These are phyloP conservation scores for Rattus norvegicus DNA, from an alignment of 2,113 vertebrate species.

Conservation along the genomic window DNA sequence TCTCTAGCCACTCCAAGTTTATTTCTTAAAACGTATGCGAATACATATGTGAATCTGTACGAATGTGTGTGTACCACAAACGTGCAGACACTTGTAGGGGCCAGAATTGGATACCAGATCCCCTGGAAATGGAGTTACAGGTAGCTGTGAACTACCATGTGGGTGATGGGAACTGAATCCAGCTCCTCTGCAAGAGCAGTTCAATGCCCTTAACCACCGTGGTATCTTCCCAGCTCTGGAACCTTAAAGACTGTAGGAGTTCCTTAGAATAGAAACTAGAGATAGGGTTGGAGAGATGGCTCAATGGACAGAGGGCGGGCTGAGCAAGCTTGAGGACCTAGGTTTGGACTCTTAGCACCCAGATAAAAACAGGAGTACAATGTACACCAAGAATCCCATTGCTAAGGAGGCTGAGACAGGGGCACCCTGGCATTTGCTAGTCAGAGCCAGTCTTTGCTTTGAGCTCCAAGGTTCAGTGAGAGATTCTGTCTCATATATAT, in stretches of 20 bases:
- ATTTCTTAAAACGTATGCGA: background rate
- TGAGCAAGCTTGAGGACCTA: background rate
- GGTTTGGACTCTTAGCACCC: background rate
- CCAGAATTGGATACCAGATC: background rate
- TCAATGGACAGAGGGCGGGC: background rate
- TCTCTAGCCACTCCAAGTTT: background rate
- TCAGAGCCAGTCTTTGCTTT: background rate
- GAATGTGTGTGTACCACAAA: background rate
- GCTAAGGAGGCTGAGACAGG: background rate
- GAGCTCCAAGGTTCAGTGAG: background rate
- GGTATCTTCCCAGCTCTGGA: background rate
- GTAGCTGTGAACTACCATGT: background rate
- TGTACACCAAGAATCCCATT: background rate
- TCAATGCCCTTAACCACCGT: background rate
- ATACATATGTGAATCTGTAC: background rate
- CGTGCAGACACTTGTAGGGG: background rate
- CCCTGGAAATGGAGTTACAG: background rate
- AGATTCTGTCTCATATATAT: background rate
- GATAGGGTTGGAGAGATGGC: background rate
- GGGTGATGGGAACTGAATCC: background rate
- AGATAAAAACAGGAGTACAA: background rate
- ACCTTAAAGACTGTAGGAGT: constrained; percentile 27
- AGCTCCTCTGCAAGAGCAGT: background rate
- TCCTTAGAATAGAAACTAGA: background rate
- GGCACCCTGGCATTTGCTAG: background rate